These are phyloP conservation scores for Ornithorhynchus anatinus DNA, from an alignment of 2,113 vertebrate species.

Conservation along the genomic window DNA sequence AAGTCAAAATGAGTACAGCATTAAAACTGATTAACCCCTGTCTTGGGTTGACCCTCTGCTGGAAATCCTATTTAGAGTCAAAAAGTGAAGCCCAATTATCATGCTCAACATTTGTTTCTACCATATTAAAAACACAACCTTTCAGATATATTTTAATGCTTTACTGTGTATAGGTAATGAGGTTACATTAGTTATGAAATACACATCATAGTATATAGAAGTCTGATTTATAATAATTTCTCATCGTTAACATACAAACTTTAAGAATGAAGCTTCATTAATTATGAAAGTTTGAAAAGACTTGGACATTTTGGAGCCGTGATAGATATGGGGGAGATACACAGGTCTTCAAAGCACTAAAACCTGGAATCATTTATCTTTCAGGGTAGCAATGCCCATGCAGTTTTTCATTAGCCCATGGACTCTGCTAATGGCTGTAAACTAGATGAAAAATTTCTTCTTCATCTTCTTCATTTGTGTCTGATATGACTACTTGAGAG, in stretches of 20 bases:
- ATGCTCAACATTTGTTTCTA: not conserved
- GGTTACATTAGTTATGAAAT: not conserved
- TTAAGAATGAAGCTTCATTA: not conserved
- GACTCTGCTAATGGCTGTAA: no score
- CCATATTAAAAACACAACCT: constrained; percentile 10
- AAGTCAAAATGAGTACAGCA: constrained; percentile 1
- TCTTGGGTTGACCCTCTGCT: not conserved
- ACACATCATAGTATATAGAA: not conserved
- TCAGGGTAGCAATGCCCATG: no score
- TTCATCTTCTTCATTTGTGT: no score
- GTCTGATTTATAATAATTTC: not conserved
- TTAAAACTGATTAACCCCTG: constrained; percentile 47
- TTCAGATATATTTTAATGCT: not conserved
- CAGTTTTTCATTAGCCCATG: no score
- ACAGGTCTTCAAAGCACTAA: not conserved
- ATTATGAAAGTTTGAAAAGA: not conserved
- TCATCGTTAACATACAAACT: not conserved
- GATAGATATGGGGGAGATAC: not conserved
- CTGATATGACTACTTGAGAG: no score
- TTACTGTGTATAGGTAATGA: not conserved
- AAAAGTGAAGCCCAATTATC: constrained; percentile 12
- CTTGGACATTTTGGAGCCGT: not conserved
- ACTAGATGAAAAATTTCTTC: no score
- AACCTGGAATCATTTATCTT: not conserved
- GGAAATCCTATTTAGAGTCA: constrained; percentile 31